Base-by-base conservation (phyloP, 1,140 invertebrate genomes). In the Nasonia giraulti region DNA sequence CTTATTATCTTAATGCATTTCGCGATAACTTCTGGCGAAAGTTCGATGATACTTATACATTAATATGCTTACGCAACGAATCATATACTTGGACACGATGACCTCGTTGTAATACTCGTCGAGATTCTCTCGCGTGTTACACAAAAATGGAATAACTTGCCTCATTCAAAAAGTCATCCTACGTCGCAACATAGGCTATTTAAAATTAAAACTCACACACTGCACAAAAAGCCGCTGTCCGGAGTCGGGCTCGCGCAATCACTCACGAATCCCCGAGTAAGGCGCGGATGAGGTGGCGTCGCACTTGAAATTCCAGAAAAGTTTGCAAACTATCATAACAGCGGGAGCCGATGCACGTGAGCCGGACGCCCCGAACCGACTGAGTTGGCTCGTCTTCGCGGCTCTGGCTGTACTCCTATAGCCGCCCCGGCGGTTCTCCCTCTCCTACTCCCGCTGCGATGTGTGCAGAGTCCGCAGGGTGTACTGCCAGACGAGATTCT, bases 301-400 rank as follows among this genome's bases (percentile, higher is more conserved):
- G 27, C 27, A 27, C 27, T 27, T 27, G 27, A 27, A 27, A 8
- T 44, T 44, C 1, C 40, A 6, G 40, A 40, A 40, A 8, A 40
- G 40, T 40, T 40, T 40, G 40, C 7, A 44, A 44, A 44, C 11
- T 44, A 44, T 44, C 0, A 37, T 0, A 37, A 37, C 3, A 37
- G 5, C 50, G 50, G 17, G 50, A 55, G 50, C 50, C 33, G 50
- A 55, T 71, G 10, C 27, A 23, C 2, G 14, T 23, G 4, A 76
- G 74, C 74, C 74, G 40, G 74, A 76, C 74, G 74, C 33, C 40
- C 33, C 74, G 33, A 76, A 44, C 40, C 74, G 74, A 76, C 74
- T 76, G 74, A 76, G 6, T 37, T 20, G 20, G 40, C n/a, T 31
- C 74, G 27, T 73, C 27, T 73, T 73, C 7, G 27, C 69, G 69